A percentile compares a stretch with the other conserved stretches of the same genome.
These are phyloP conservation scores for Apostichopus japonicus DNA, from an alignment of 35 echinoderm and acorn worm genomes.

Conservation along the genomic window DNA sequence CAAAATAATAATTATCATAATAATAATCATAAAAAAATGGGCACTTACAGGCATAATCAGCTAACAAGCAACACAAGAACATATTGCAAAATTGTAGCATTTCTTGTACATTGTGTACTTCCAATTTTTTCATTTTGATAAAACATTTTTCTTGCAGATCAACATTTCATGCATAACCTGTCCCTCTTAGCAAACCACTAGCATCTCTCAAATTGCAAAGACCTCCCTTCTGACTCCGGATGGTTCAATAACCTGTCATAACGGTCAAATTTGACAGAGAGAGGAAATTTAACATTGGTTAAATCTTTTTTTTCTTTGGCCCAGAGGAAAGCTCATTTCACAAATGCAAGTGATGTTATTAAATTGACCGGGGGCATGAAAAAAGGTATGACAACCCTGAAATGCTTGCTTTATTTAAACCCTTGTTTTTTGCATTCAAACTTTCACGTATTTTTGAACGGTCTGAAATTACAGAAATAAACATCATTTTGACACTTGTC, in stretches of 20 bases:
- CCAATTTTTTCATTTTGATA: background rate
- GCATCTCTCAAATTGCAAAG: background rate
- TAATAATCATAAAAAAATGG: no score
- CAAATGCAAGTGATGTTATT: conserved; percentile 16
- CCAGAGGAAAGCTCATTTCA: conserved; percentile 6
- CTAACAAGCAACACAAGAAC: no score
- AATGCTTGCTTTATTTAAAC: no score
- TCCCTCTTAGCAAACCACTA: background rate
- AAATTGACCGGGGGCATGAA: background rate
- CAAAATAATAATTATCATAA: no score
- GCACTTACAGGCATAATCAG: no score
- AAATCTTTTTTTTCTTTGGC: background rate
- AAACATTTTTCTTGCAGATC: conserved; percentile 2
- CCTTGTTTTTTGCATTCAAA: no score
- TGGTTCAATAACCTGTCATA: conserved; percentile 23
- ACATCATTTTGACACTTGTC: no score
- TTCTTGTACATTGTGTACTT: background rate
- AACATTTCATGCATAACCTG: background rate
- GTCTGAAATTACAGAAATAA: no score
- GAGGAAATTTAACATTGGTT: background rate
- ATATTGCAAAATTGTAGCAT: background rate
- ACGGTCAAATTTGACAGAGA: conserved; percentile 4
- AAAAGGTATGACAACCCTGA: background rate
- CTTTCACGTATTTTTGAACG: no score
- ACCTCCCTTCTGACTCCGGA: conserved; percentile 7